A percentile compares a stretch with the other conserved stretches of the same genome.
These are phyloP conservation scores for Enteromius trimaculatus DNA, from an alignment of 2,797 vertebrate genomes.

Conservation along the genomic window DNA sequence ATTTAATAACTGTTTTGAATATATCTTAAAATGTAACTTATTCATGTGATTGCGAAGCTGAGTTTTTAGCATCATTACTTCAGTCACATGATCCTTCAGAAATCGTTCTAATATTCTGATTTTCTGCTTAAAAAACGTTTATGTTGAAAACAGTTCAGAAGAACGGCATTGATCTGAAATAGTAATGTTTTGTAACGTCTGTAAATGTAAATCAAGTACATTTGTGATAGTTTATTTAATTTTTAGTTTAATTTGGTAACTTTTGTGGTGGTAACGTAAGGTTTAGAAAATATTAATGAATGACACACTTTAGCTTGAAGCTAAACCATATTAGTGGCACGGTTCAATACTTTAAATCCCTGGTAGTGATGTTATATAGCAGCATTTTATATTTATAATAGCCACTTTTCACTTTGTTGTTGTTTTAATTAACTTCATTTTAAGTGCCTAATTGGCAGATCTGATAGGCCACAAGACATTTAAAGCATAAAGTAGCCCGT, in stretches of 20 bases:
- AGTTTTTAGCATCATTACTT: no score
- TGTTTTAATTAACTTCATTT: background rate
- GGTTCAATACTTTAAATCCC: background rate
- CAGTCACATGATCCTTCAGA: no score
- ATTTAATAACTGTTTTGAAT: background rate
- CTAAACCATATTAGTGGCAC: background rate
- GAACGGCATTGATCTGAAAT: no score
- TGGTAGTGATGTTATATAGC: background rate
- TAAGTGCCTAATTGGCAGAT: background rate
- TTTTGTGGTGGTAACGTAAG: background rate
- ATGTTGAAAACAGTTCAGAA: no score
- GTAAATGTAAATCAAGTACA: background rate
- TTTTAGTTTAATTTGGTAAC: background rate
- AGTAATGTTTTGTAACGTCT: no score
- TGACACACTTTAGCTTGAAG: background rate
- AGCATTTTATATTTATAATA: background rate
- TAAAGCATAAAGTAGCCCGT: slow-evolving; percentile 9
- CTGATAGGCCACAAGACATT: background rate
- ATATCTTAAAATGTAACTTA: no score
- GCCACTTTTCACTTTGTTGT: slow-evolving; percentile 14
- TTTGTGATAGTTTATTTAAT: background rate
- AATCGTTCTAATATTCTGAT: no score
- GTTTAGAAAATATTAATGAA: background rate
- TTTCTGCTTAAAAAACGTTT: no score
- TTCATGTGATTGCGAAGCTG: no score